These are phyloP conservation scores for Eupithecia exiguata DNA, from an alignment of 2,888 invertebrate species.

Conservation along the genomic window DNA sequence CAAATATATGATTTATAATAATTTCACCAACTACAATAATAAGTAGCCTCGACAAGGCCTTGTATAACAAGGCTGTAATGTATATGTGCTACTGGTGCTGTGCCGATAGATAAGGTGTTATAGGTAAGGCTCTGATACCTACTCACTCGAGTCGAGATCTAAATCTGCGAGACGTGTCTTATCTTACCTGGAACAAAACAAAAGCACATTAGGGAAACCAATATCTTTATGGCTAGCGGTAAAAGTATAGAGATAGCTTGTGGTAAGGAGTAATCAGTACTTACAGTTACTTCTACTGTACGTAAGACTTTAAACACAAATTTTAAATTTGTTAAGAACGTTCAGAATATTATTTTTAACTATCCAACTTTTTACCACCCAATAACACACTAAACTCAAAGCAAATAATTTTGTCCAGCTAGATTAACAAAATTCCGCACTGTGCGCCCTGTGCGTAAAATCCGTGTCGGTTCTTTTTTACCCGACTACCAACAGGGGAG, in stretches of 20 bases:
- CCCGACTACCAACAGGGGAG: too few relatives aligned
- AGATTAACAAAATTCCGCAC: too few relatives aligned
- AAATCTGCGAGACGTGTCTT: slow-evolving; percentile 33
- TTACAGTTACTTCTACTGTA: not conserved
- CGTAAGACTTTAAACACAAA: not conserved
- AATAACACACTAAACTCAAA: too few relatives aligned
- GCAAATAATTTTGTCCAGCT: too few relatives aligned
- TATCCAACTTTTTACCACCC: not conserved
- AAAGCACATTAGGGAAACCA: slow-evolving; percentile 31
- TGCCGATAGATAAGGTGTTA: not conserved
- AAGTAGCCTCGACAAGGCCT: not conserved
- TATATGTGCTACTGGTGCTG: not conserved
- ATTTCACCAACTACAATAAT: not conserved
- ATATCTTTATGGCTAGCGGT: slow-evolving; percentile 30
- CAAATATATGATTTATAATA: too few relatives aligned
- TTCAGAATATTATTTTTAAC: too few relatives aligned
- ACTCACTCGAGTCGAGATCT: slow-evolving; percentile 11
- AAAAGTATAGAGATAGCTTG: slow-evolving; percentile 18
- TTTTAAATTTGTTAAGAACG: too few relatives aligned
- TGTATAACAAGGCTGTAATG: not conserved
- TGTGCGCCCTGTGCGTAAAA: too few relatives aligned
- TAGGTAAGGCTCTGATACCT: slow-evolving; percentile 2
- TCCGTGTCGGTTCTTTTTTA: too few relatives aligned
- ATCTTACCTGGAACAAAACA: slow-evolving; percentile 54
- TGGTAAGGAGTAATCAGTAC: not conserved